A percentile compares a stretch with the other conserved stretches of the same genome.
phyloP scores from a whole-genome alignment of 2,113 vertebrate genomes.

The Ceratotherium simum region DNA sequence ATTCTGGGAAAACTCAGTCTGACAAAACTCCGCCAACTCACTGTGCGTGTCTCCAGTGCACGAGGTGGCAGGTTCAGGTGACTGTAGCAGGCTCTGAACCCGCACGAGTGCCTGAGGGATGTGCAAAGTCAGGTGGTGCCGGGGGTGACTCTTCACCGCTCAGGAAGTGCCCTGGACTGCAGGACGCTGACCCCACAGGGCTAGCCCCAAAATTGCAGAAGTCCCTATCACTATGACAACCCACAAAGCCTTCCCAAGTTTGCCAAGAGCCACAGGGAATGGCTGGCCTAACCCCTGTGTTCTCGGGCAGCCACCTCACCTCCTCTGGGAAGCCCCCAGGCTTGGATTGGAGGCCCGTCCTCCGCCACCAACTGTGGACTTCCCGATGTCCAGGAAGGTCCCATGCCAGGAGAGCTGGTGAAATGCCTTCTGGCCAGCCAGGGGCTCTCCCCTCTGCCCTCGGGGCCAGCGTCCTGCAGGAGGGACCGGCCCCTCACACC shows the following conservation, averaged over 20 bases:
- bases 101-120: rapidly evolving
- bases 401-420: neutral
- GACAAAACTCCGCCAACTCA: neutral
- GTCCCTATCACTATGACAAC: neutral
- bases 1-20: neutral
- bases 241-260: neutral
- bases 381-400: neutral
- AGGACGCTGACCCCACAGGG: too few species aligned
- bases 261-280: rapidly evolving
- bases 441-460: neutral
- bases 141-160: rapidly evolving
- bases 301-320: neutral
- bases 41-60: rapidly evolving
- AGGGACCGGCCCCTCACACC: too few species aligned
- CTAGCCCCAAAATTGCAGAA: neutral
- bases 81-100: too few species aligned
- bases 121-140: rapidly evolving
- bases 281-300: neutral
- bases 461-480: neutral
- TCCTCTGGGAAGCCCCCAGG: neutral
- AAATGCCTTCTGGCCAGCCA: neutral
- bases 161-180: neutral
- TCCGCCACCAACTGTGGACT: neutral
- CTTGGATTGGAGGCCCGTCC: neutral
- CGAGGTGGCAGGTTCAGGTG: neutral